phyloP scores from a whole-genome alignment of 2,888 invertebrate species.

The Spodoptera littoralis region DNA sequence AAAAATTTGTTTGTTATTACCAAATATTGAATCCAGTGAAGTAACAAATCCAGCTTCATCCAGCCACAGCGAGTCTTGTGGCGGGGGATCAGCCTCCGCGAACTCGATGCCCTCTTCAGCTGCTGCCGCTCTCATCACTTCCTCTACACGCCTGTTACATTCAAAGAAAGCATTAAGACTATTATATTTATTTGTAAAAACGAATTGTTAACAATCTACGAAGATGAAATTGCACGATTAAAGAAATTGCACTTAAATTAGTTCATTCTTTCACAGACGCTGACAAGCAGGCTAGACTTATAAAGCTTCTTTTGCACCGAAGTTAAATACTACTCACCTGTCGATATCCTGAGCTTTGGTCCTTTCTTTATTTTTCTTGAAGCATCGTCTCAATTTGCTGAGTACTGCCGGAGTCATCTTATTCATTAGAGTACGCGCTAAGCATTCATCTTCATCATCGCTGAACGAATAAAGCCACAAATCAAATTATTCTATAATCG shows the following conservation, averaged over 20 bases:
- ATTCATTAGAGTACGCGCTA: slow-evolving; percentile 75
- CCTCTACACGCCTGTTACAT: slow-evolving; percentile 73
- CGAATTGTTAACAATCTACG: too few species aligned
- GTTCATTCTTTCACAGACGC: too few species aligned
- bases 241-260: too few species aligned
- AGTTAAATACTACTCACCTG: slow-evolving; percentile 59
- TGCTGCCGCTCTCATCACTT: slow-evolving; percentile 79
- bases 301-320: too few species aligned
- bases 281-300: too few species aligned
- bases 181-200: too few species aligned
- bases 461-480: slow-evolving; percentile 32
- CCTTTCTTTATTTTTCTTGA: slow-evolving; percentile 71
- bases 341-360: slow-evolving; percentile 70
- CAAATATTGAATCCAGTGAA: slow-evolving; percentile 77
- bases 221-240: too few species aligned
- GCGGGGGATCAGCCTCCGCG: slow-evolving; percentile 44
- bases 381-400: slow-evolving; percentile 75
- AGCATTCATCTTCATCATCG: slow-evolving; percentile 74
- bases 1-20: slow-evolving; percentile 53
- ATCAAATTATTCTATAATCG: not conserved
- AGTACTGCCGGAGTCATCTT: slow-evolving; percentile 79
- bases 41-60: slow-evolving; percentile 73
- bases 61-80: slow-evolving; percentile 70
- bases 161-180: not conserved
- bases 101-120: slow-evolving; percentile 83